Evolutionary conservation across 1,140 invertebrate genomes (phyloP), one percentile per base, ranked within the genome.

Genomic region (Rhizoglyphus robini): DNA sequence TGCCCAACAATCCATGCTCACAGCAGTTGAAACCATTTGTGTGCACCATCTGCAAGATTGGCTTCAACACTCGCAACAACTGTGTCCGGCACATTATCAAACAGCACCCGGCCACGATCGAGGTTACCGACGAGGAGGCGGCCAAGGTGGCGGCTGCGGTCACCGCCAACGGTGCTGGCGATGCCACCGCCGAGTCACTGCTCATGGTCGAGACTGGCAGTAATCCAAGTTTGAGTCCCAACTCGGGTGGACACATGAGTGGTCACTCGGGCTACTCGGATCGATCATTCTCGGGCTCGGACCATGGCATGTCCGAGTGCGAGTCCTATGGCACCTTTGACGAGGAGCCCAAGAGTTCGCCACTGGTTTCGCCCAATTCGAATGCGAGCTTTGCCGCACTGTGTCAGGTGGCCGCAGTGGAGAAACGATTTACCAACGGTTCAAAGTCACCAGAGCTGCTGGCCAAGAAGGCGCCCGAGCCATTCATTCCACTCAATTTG

Each of bases 11-110:
- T 59, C 75, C 73, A 51, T 77, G 75, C 66, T 73, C 68, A 36
- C 72, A 73, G 68, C 58, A 60, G 29, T 46, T 60, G 30, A 78
- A 78, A 63, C 77, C 77, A 25, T 79, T 73, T 66, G 68, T 68
- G 8, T 79, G 77, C 65, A 67, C 68, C 25, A 63, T 74, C 8
- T 79, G 78, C 67, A 69, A 73, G 32, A 69, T 74, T 32, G 75
- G 76, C 0, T 78, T 79, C 69, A 78, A 75, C 25, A 76, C 76
- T 0, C 77, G 77, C 65, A 74, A 76, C 27, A 78, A 78, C 57
- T 77, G 75, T 67, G 70, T 77, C 31, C 73, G 77, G 1, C 78
- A 78, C 69, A 69, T 79, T 4, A 72, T 76, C 48, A 78, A 77
- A 51, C 73, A 74, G 31, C 78, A 79, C 69, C 68, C 70, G 8